These are phyloP conservation scores for Austrofundulus limnaeus DNA, from an alignment of 2,113 vertebrate genomes.

Conservation along the genomic window DNA sequence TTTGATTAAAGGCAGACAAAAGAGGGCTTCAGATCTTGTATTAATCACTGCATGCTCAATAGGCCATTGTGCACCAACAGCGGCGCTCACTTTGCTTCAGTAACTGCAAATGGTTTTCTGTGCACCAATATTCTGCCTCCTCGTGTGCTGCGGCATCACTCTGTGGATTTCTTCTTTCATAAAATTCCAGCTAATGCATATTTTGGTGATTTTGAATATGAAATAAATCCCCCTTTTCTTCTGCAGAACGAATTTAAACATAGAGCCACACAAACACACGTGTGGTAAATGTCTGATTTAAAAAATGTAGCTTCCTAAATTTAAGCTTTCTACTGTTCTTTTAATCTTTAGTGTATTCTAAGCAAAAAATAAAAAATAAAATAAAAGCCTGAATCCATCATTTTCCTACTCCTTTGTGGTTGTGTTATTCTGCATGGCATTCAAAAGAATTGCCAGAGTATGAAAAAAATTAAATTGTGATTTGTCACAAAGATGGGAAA, in stretches of 20 bases:
- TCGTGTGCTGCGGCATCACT: conserved; percentile 19
- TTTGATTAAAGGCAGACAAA: conserved; percentile 63
- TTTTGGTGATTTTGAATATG: conserved; percentile 23
- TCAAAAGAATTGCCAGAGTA: background rate
- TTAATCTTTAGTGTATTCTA: background rate
- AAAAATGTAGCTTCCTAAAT: background rate
- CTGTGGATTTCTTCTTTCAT: conserved; percentile 25
- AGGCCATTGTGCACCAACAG: conserved; percentile 46
- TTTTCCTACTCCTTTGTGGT: background rate
- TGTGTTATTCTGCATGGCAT: background rate
- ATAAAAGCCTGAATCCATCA: background rate
- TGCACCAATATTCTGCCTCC: conserved; percentile 27
- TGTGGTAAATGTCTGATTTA: background rate
- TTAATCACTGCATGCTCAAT: conserved; percentile 59
- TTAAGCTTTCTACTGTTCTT: background rate
- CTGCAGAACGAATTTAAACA: background rate
- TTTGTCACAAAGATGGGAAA: conserved; percentile 3
- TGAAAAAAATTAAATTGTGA: background rate
- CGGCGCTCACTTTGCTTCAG: conserved; percentile 45
- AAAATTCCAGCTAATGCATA: conserved; percentile 21
- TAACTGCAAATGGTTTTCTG: conserved; percentile 35
- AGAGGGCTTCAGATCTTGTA: conserved; percentile 39
- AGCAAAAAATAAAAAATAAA: too few relatives aligned
- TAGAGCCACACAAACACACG: background rate
- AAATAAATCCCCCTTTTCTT: conserved; percentile 10